A percentile compares a stretch with the other conserved stretches of the same genome.
Evolutionary conservation across 2,888 invertebrate genomes (phyloP).

Genomic region (Morpho achilles): DNA sequence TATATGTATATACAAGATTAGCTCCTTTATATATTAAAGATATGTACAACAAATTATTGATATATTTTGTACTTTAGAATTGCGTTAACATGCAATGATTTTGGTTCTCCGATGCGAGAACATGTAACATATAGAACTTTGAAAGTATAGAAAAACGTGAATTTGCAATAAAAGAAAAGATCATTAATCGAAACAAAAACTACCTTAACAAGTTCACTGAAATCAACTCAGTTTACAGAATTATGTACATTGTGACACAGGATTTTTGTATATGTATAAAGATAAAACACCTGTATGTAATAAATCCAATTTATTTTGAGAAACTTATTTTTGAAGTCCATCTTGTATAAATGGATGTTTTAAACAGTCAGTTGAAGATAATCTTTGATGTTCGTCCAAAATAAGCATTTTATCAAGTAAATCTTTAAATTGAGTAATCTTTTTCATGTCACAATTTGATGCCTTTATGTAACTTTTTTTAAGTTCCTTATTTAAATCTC

Average conservation of each 20-base stretch:
- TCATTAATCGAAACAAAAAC: no score
- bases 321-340: slow-evolving; percentile 41
- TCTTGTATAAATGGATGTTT: slow-evolving; percentile 92
- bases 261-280: neutral
- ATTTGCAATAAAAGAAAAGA: no score
- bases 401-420: slow-evolving; percentile 94
- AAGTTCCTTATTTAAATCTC: slow-evolving; percentile 94
- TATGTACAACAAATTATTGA: no score
- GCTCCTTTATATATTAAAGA: no score
- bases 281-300: slow-evolving; percentile 15
- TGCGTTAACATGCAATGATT: no score
- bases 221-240: no score
- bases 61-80: no score
- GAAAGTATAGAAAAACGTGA: no score
- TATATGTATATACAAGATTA: no score
- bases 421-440: slow-evolving; percentile 94
- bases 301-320: slow-evolving; percentile 28
- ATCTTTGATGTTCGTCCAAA: slow-evolving; percentile 93
- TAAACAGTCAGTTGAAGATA: slow-evolving; percentile 92
- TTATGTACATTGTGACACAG: neutral
- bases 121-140: no score
- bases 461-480: slow-evolving; percentile 88
- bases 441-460: slow-evolving; percentile 90
- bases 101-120: no score
- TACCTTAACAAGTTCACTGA: no score